Percentiles rank a stretch among this genome's conserved stretches.
Conservation (phyloP, 2,797 vertebrate species). For the Fistularia commersonii region DNA sequence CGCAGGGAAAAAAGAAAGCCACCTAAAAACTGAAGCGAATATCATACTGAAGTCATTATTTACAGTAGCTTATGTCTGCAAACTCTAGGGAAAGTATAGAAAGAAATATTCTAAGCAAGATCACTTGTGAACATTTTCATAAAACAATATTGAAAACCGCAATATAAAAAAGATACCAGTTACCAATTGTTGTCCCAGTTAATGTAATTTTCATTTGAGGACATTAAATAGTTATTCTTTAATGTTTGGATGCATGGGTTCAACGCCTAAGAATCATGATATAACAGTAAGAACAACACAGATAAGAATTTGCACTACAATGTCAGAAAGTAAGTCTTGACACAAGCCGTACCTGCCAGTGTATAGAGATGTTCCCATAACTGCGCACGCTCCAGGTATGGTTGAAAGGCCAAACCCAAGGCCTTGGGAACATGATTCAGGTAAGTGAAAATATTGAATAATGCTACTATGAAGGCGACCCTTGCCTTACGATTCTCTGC, state of each 20-base stretch:
- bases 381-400: conserved; percentile 82
- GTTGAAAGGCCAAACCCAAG: conserved; percentile 81
- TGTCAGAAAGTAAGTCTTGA: too few relatives aligned
- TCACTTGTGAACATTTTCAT: background rate
- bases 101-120: background rate
- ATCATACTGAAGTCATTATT: conserved; percentile 56
- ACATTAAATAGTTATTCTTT: too few relatives aligned
- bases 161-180: too few relatives aligned
- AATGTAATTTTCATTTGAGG: too few relatives aligned
- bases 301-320: too few relatives aligned
- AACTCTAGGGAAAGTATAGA: conserved; percentile 15
- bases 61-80: conserved; percentile 24
- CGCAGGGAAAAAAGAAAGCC: conserved; percentile 23
- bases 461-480: conserved; percentile 72
- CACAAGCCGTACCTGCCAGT: conserved; percentile 79
- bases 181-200: too few relatives aligned
- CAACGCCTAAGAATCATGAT: too few relatives aligned
- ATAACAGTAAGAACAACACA: too few relatives aligned
- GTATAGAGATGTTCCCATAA: conserved; percentile 85
- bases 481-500: conserved; percentile 49
- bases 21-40: conserved; percentile 63
- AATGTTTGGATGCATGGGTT: too few relatives aligned
- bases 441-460: conserved; percentile 81
- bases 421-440: conserved; percentile 81
- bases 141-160: too few relatives aligned